phyloP scores from a whole-genome alignment of 2,113 vertebrate genomes.

The Callipepla squamata region DNA sequence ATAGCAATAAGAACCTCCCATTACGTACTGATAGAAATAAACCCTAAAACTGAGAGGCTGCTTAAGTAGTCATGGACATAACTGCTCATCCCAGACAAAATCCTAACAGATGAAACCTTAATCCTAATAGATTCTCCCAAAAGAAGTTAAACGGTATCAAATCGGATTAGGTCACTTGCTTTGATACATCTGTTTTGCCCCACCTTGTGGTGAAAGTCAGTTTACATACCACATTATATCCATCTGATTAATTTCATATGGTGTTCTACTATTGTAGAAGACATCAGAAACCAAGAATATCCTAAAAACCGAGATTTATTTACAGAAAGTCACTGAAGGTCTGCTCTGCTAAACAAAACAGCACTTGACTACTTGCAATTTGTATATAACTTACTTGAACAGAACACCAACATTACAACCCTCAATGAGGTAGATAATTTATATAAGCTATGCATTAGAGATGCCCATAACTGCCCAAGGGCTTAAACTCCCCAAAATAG shows the following conservation, averaged over 20 bases:
- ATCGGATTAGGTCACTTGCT: not conserved
- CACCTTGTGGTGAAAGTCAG: slow-evolving; percentile 44
- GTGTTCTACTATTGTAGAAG: not conserved
- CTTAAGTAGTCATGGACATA: not conserved
- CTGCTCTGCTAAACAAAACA: not conserved
- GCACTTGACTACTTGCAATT: not conserved
- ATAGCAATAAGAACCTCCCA: not conserved
- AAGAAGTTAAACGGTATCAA: not conserved
- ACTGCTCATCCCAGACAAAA: not conserved
- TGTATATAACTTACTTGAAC: not conserved
- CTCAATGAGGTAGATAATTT: not conserved
- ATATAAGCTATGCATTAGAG: not conserved
- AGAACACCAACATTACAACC: not conserved
- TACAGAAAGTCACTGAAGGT: not conserved
- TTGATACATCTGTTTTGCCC: slow-evolving; percentile 23
- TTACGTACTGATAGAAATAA: not conserved
- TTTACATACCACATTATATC: not conserved
- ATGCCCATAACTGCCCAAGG: not conserved
- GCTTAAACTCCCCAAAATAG: not conserved
- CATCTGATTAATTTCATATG: not conserved
- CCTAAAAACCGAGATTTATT: not conserved
- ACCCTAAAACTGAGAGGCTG: not conserved
- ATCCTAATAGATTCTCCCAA: not conserved
- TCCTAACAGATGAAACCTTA: not conserved
- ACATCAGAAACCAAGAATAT: not conserved